Evolutionary conservation across 2,113 vertebrate genomes (phyloP).

Genomic region (Entosphenus tridentatus): DNA sequence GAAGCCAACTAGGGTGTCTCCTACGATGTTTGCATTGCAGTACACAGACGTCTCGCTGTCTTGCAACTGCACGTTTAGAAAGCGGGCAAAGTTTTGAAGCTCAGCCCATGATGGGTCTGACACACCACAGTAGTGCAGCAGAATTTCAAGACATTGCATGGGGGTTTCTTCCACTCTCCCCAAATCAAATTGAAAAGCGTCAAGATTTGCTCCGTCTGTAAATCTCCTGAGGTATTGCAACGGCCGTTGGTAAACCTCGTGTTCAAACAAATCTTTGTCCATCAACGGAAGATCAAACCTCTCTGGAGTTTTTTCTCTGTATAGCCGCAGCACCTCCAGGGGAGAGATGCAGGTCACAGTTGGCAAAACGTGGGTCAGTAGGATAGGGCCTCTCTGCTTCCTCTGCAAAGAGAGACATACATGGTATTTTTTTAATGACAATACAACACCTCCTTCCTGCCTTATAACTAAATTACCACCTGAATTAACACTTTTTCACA

Average conservation of each 20-base stretch:
- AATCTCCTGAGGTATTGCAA: conserved; percentile 29
- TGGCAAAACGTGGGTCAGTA: no score
- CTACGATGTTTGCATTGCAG: conserved; percentile 23
- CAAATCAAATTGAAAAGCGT: conserved; percentile 19
- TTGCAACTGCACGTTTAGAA: conserved; percentile 31
- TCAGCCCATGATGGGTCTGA: conserved; percentile 34
- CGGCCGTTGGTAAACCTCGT: conserved; percentile 29
- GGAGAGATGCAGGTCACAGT: no score
- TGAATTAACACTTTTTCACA: no score
- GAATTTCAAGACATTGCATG: conserved; percentile 21
- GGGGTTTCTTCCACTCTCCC: conserved; percentile 14
- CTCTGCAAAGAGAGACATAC: no score
- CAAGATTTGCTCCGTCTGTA: conserved; percentile 16
- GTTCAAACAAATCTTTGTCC: conserved; percentile 22
- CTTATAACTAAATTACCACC: no score
- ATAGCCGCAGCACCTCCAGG: no score
- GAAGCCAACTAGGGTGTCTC: conserved; percentile 22
- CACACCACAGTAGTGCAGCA: conserved; percentile 25
- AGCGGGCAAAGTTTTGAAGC: conserved; percentile 33
- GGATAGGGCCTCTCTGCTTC: no score
- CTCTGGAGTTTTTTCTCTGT: no score
- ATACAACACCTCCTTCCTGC: no score
- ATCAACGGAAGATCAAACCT: conserved; percentile 17
- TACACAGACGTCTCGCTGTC: conserved; percentile 31
- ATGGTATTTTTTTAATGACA: no score